Evolutionary conservation across 2,888 invertebrate species (phyloP), one percentile per base, ranked within the genome.

Genomic region (Tiliacea citrago): DNA sequence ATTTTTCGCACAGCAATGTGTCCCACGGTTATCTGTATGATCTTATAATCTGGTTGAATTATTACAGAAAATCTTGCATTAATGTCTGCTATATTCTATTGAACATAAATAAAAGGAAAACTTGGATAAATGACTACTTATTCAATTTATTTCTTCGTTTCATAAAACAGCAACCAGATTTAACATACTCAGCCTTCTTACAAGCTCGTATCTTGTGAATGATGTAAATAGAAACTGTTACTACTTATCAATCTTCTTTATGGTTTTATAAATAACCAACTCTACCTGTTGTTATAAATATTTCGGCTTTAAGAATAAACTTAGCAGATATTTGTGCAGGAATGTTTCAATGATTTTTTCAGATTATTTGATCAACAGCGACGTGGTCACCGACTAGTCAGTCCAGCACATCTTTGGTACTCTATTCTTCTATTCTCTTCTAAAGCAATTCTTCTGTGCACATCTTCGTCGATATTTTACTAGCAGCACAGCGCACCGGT

Each of bases 401-500:
- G 91, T 92, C 87, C 86, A 93, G 95, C 95, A 95, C 94, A 90
- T 90, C 91, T 93, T 88, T 92, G 86, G 88, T 89, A 88, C 86
- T 90, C 84, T 91, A 77, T 90, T 87, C 86, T 88, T 89, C 89
- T 90, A 78, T 90, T 92, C 85, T 91, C 83, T 91, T 91, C 89
- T 89, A 74, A 86, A 88, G 90, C 91, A 92, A 92, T 86, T 88
- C 89, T 93, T 93, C 91, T 91, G 89, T 91, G 93, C 95, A 95
- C 95, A 88, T 81, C 88, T 93, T 90, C 91, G 90, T 91, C 92
- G 86, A 90, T 89, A 90, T 91, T 91, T 89, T 88, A 89, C 85
- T 92, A 93, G 92, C 86, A 91, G 93, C 95, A 96, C 95, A 89
- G 78, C 90, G 93, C 95, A 95, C 95, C 83, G 84, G 83, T 88